A percentile compares a stretch with the other conserved stretches of the same genome.
phyloP scores from a whole-genome alignment of 2,113 vertebrate genomes.

The Zosterops japonicus region DNA sequence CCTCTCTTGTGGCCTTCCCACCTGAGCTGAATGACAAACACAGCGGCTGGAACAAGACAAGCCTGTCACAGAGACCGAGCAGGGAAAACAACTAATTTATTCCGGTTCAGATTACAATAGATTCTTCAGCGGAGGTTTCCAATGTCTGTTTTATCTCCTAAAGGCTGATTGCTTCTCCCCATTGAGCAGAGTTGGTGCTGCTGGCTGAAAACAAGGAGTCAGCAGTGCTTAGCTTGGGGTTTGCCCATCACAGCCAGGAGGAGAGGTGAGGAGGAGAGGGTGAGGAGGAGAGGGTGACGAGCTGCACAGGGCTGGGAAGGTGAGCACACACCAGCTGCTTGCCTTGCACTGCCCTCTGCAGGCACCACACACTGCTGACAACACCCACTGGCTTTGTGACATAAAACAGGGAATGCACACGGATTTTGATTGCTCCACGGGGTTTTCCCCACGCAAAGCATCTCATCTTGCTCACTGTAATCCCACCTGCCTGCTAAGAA shows the following conservation, averaged over 20 bases:
- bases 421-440: not conserved
- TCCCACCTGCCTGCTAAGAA: not conserved
- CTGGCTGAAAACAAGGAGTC: no score
- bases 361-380: rapidly evolving
- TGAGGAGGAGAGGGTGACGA: not conserved
- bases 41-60: not conserved
- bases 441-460: not conserved
- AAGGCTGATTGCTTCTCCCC: rapidly evolving
- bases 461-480: not conserved
- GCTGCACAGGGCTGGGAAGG: not conserved
- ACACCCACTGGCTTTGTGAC: rapidly evolving
- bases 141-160: not conserved
- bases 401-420: rapidly evolving
- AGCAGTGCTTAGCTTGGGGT: rapidly evolving
- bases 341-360: slow-evolving; percentile 48
- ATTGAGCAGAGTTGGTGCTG: rapidly evolving
- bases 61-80: not conserved
- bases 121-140: not conserved
- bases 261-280: not conserved
- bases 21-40: not conserved
- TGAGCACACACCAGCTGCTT: not conserved
- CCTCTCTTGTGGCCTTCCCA: not conserved
- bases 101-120: not conserved
- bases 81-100: not conserved
- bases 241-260: not conserved